Conservation (phyloP, 2,797 vertebrate genomes). For the Notoglanidium macrostoma region DNA sequence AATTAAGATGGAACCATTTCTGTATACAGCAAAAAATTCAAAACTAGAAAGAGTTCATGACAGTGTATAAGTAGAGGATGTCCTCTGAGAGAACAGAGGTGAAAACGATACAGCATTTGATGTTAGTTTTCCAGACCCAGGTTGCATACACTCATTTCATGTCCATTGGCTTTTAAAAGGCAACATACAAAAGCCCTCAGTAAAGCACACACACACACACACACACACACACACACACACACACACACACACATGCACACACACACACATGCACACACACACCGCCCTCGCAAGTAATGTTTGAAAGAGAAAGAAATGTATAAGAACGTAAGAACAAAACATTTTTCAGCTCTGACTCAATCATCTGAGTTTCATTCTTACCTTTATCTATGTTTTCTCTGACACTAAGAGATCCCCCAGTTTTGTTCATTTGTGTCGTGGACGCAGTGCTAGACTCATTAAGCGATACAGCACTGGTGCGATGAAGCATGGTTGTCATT, state of each 20-base stretch:
- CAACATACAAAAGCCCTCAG: not conserved
- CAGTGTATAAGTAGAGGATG: not conserved
- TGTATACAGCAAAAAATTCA: not conserved
- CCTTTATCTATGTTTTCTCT: constrained; percentile 33
- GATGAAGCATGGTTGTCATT: not conserved
- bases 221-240: not conserved
- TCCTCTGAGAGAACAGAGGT: not conserved
- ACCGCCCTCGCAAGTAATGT: not conserved
- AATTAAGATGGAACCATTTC: not conserved
- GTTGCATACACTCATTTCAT: not conserved
- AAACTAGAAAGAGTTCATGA: not conserved
- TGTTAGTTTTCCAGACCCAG: not conserved
- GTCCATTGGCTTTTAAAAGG: not conserved
- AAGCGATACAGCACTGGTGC: not conserved
- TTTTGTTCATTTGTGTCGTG: not conserved
- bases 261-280: constrained; percentile 1
- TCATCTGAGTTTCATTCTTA: not conserved
- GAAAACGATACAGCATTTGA: not conserved
- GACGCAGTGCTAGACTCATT: not conserved
- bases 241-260: not conserved
- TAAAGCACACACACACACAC: not conserved
- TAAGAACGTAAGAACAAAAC: not conserved
- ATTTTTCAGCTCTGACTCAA: not conserved
- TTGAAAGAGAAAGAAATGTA: not conserved
- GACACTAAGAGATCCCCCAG: not conserved